Evolutionary conservation across 2,113 vertebrate genomes (phyloP).

Genomic region (Rhinolophus ferrumequinum): DNA sequence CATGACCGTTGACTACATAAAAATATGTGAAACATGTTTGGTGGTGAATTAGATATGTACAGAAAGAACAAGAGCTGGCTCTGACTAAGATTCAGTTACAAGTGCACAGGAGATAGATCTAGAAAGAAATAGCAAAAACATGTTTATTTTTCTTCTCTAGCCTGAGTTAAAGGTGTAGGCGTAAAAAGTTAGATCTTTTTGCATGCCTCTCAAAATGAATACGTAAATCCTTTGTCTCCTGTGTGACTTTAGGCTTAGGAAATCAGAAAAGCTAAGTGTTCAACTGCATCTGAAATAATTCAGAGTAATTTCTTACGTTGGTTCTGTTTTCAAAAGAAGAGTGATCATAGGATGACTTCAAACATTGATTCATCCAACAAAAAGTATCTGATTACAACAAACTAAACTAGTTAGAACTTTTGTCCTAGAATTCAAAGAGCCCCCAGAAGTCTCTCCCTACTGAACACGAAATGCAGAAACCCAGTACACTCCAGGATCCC

Average conservation of each 20-base stretch:
- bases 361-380: neutral
- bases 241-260: neutral
- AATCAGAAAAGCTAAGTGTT: neutral
- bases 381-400: neutral
- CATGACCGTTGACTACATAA: neutral
- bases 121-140: neutral
- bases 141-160: neutral
- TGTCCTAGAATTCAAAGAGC: neutral
- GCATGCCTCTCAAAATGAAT: neutral
- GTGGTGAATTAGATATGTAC: neutral
- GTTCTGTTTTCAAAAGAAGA: conserved; percentile 35
- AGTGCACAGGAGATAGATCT: neutral
- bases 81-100: neutral
- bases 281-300: neutral
- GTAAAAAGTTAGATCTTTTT: neutral
- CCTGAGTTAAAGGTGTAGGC: neutral
- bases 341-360: neutral
- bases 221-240: neutral
- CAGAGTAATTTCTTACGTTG: neutral
- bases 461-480: neutral
- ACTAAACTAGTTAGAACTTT: neutral
- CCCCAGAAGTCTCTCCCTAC: neutral
- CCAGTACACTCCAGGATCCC: neutral
- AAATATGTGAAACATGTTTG: neutral
- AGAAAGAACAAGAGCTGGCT: neutral